phyloP scores from a whole-genome alignment of 2,888 invertebrate species.

The Ellobium chinense region DNA sequence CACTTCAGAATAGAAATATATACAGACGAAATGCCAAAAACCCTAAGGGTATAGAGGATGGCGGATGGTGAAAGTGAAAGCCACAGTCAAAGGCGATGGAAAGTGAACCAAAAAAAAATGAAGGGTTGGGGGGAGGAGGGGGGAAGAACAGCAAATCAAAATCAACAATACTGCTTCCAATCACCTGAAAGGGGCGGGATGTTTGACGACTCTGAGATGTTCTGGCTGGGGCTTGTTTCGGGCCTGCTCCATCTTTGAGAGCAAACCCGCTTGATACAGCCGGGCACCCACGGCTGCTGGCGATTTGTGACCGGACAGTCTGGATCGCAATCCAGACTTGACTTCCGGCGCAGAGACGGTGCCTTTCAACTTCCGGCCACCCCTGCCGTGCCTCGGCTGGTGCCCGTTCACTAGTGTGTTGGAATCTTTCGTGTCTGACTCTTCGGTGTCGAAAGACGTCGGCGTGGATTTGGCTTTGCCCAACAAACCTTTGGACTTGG shows the following conservation, averaged over 20 bases:
- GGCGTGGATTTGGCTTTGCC: slow-evolving; percentile 52
- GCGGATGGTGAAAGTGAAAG: too few relatives aligned
- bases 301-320: slow-evolving; percentile 47
- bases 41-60: too few relatives aligned
- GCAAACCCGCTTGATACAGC: slow-evolving; percentile 47
- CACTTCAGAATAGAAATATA: too few relatives aligned
- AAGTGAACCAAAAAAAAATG: too few relatives aligned
- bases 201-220: slow-evolving; percentile 68
- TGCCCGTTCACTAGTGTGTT: not conserved
- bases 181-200: slow-evolving; percentile 74
- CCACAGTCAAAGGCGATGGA: too few relatives aligned
- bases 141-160: not conserved
- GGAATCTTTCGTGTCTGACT: not conserved
- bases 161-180: not conserved
- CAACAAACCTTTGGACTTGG: slow-evolving; percentile 66
- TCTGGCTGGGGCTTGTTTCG: slow-evolving; percentile 53
- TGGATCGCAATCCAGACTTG: not conserved
- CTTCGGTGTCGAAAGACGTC: not conserved
- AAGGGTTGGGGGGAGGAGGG: not conserved
- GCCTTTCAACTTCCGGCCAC: not conserved
- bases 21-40: too few relatives aligned
- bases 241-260: slow-evolving; percentile 48
- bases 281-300: slow-evolving; percentile 49
- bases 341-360: not conserved
- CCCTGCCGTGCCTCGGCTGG: not conserved